phyloP scores from a whole-genome alignment of 1,140 invertebrate species.

The Trichonephila inaurata region DNA sequence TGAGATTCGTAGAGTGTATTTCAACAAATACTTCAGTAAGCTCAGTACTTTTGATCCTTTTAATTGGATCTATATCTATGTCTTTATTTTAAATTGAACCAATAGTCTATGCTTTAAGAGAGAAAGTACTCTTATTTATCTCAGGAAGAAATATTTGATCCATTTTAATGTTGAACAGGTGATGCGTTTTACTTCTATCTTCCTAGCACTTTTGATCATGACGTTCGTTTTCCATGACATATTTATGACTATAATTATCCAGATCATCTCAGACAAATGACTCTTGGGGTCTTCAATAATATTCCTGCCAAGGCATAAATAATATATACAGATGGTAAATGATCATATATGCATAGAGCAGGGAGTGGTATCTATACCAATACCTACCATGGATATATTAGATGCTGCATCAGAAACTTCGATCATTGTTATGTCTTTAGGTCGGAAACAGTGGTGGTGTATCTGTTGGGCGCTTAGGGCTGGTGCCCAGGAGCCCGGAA shows the following conservation, averaged over 20 bases:
- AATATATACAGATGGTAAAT: background rate
- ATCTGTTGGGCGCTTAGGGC: too few species aligned
- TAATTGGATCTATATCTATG: background rate
- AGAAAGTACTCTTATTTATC: background rate
- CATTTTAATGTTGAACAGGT: background rate
- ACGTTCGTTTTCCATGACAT: background rate
- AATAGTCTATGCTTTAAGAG: background rate
- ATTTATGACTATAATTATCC: background rate
- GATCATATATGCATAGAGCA: background rate
- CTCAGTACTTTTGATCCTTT: background rate
- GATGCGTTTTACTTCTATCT: background rate
- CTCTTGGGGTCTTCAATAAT: slow-evolving; percentile 15
- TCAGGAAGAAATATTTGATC: background rate
- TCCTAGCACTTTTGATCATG: background rate
- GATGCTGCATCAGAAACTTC: background rate
- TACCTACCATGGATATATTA: background rate
- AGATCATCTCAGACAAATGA: background rate
- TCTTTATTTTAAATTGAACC: slow-evolving; percentile 24
- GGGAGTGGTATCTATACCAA: background rate
- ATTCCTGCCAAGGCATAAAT: background rate
- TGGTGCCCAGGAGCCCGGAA: too few species aligned
- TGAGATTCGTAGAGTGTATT: background rate
- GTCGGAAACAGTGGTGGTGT: background rate
- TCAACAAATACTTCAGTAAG: background rate
- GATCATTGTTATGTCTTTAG: background rate